phyloP scores from a whole-genome alignment of 2,888 invertebrate genomes.

The Augiades crinisus region DNA sequence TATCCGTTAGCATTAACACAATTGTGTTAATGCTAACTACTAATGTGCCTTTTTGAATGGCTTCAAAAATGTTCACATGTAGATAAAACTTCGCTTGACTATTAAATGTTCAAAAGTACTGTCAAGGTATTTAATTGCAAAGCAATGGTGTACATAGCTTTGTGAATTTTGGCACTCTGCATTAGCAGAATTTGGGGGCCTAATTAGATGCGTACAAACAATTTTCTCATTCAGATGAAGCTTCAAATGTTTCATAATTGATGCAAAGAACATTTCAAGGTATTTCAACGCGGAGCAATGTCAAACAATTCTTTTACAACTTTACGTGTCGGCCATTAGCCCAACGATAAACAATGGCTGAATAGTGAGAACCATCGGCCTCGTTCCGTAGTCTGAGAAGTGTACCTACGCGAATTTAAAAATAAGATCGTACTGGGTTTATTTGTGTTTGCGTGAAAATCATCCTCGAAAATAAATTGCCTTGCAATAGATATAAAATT shows the following conservation, averaged over 20 bases:
- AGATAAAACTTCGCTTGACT: no score
- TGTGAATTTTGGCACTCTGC: no score
- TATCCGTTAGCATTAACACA: no score
- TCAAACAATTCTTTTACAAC: not conserved
- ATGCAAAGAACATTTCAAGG: not conserved
- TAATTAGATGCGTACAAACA: no score
- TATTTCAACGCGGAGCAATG: not conserved
- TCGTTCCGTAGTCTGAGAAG: conserved; percentile 42
- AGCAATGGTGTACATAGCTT: not conserved
- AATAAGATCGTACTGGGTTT: conserved; percentile 44
- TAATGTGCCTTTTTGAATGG: no score
- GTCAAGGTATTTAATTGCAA: no score
- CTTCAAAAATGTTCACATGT: no score
- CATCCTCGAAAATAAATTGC: conserved; percentile 45
- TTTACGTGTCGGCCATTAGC: conserved; percentile 36
- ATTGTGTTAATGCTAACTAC: no score
- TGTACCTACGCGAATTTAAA: conserved; percentile 53
- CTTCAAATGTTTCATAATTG: no score
- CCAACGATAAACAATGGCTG: conserved; percentile 47
- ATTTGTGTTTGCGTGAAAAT: conserved; percentile 37
- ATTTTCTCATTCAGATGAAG: no score
- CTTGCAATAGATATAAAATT: conserved; percentile 28
- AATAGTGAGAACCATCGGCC: conserved; percentile 50
- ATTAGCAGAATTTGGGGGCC: no score
- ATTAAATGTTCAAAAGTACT: no score